Evolutionary conservation across 64 coral and sea anemone species (phyloP).

Genomic region (Pocillopora damicornis): DNA sequence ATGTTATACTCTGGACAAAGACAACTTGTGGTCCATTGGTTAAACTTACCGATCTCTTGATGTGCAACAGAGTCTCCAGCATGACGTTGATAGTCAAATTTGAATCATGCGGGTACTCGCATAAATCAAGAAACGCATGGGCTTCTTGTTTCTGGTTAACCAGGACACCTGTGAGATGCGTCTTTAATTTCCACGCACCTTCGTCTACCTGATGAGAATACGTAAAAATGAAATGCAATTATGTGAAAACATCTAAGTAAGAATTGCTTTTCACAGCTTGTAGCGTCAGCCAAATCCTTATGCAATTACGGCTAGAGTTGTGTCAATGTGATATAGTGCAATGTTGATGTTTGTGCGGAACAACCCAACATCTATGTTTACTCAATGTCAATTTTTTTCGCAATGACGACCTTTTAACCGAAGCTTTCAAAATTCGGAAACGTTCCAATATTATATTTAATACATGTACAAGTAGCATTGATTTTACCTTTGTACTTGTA

Average conservation of each 20-base stretch:
- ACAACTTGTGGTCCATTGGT: too few species aligned
- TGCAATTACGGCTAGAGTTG: not conserved
- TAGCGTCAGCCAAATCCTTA: too few species aligned
- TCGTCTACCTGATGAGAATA: constrained; percentile 2
- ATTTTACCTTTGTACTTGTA: not conserved
- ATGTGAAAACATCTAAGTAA: not conserved
- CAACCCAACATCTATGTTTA: too few species aligned
- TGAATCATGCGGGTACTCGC: constrained; percentile 31
- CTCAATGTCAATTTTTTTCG: too few species aligned
- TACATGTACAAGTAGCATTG: too few species aligned
- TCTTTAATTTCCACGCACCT: constrained; percentile 12
- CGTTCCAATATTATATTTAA: not conserved
- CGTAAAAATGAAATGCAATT: not conserved
- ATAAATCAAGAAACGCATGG: not conserved
- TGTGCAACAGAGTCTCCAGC: not conserved
- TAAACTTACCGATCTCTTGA: not conserved
- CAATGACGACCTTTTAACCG: too few species aligned
- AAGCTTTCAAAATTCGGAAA: too few species aligned
- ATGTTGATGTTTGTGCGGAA: too few species aligned
- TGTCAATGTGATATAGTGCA: too few species aligned
- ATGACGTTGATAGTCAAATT: constrained; percentile 32
- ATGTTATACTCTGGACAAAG: too few species aligned
- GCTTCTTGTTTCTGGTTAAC: not conserved
- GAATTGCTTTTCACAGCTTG: too few species aligned
- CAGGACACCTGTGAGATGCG: constrained; percentile 18